Base-by-base conservation (phyloP, 2,888 invertebrate species). In the Trachelus troglodyta region DNA sequence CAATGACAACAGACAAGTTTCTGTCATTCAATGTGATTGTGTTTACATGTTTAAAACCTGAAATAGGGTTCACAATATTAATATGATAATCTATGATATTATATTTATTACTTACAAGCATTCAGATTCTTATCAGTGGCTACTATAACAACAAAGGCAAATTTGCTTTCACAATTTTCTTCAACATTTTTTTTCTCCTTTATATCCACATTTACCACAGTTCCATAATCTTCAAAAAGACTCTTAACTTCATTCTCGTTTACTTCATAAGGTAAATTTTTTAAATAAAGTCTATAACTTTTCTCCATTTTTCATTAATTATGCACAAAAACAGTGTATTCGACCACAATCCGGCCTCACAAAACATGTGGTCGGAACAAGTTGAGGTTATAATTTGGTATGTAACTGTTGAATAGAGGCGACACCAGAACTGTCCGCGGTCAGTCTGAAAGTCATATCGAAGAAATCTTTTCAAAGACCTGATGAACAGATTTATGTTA, bases 101-200 rank as follows among this genome's bases (percentile, higher is more conserved):
- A 1, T 15, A 30, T 40, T 4, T 34, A n/a, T 37, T 77, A 79
- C 85, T 83, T 34, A 86, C 86, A 85, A 69, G 73, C 78, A 74
- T 84, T 82, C 15, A 86, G 77, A 31, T 77, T 74, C 76, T 74
- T 81, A 11, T 85, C 85, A 4, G 81, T 82, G 3, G 85, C 80
- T 4, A 75, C 76, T 1, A 86, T 69, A 79, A 83, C 83, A 71
- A 85, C 77, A 75, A 85, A 85, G 73, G 83, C 85, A 81, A 86
- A 84, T 81, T 79, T 84, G 23, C 79, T 81, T 68, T 81, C 79
- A 11, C 81, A 83, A 40, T 40, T 40, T 40, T 80, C 76, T 34
- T 79, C 75, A 12, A 81, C 37, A 33, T 81, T 75, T 74, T 77
- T 81, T 33, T 84, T 86, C 11, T 85, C 85, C 37, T 85, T 86